Percentiles rank a stretch among this genome's conserved stretches.
Evolutionary conservation across 2,113 vertebrate genomes (phyloP).

Genomic region (Sinosuthora webbiana): DNA sequence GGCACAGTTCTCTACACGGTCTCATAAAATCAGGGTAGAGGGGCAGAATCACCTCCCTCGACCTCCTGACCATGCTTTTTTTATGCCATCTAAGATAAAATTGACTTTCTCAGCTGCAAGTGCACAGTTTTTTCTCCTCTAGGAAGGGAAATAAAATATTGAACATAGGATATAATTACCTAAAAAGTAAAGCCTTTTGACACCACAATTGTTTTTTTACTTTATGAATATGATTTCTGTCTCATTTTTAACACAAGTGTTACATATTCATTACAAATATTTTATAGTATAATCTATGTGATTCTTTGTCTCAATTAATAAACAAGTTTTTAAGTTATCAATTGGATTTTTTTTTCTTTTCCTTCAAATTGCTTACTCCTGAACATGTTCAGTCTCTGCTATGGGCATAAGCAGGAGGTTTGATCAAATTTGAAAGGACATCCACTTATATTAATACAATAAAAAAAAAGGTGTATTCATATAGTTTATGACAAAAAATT

Average conservation of each 20-base stretch:
- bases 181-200: background rate
- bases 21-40: background rate
- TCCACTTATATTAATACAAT: background rate
- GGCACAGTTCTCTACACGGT: rapidly evolving
- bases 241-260: background rate
- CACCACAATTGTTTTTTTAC: background rate
- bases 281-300: background rate
- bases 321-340: background rate
- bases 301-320: background rate
- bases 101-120: background rate
- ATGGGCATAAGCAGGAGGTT: background rate
- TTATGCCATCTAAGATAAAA: background rate
- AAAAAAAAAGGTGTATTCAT: background rate
- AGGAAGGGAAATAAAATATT: background rate
- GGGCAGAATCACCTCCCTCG: rapidly evolving
- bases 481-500: background rate
- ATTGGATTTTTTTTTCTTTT: background rate
- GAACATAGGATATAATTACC: background rate
- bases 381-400: background rate
- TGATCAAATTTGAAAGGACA: background rate
- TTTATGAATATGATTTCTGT: background rate
- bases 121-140: background rate
- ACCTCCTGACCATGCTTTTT: background rate
- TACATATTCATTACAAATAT: background rate
- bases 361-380: background rate